Conservation (phyloP, 1,140 invertebrate species). For the Drosophila eugracilis region DNA sequence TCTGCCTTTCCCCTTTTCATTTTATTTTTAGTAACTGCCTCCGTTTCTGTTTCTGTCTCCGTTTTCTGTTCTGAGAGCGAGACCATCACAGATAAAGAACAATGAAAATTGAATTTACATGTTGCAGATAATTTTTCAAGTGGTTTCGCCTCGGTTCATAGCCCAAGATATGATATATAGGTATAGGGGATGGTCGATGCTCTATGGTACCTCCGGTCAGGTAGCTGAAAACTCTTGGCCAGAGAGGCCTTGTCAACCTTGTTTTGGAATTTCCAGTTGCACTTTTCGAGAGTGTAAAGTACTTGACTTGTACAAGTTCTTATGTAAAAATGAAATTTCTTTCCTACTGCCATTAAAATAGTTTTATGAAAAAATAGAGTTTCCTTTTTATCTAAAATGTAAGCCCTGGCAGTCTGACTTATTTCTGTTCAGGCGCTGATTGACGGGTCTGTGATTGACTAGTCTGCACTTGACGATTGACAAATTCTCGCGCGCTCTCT, state of each 20-base stretch:
- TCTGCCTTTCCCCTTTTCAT: slow-evolving; percentile 31
- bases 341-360: neutral
- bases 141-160: slow-evolving; percentile 65
- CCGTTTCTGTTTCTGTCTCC: slow-evolving; percentile 40
- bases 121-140: slow-evolving; percentile 84
- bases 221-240: slow-evolving; percentile 28
- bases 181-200: too few species aligned
- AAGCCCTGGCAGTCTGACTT: neutral
- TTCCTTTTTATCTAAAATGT: neutral
- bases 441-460: slow-evolving; percentile 70
- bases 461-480: slow-evolving; percentile 62
- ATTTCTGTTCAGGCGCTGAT: slow-evolving; percentile 38
- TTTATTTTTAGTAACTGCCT: slow-evolving; percentile 78
- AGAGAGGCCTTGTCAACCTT: slow-evolving; percentile 31
- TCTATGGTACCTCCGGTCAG: slow-evolving; percentile 27
- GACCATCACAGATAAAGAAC: slow-evolving; percentile 79
- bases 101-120: slow-evolving; percentile 84
- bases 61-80: slow-evolving; percentile 36
- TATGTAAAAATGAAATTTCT: slow-evolving; percentile 6
- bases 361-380: too few species aligned
- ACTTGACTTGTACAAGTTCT: slow-evolving; percentile 2
- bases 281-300: slow-evolving; percentile 20
- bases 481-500: slow-evolving; percentile 18
- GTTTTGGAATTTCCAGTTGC: slow-evolving; percentile 23
- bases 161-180: slow-evolving; percentile 54